Conservation (phyloP, 2,797 vertebrate species). For the Brachyalestes nurse region DNA sequence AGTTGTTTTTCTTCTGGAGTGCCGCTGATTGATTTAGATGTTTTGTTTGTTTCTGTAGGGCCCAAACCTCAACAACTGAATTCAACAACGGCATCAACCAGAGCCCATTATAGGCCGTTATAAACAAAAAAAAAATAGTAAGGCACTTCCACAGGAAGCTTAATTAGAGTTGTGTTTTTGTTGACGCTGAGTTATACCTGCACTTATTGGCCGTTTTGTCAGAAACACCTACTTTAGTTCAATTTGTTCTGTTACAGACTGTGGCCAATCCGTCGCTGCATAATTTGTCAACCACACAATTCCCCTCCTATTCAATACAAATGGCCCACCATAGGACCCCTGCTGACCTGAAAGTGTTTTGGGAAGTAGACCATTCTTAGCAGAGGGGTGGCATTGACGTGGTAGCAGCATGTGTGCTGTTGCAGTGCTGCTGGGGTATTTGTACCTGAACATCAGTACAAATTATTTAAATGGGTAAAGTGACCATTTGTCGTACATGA, state of each 20-base stretch:
- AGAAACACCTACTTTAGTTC: neutral
- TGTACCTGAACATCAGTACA: too few species aligned
- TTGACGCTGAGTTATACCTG: neutral
- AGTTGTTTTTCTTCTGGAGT: neutral
- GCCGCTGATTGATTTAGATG: constrained; percentile 29
- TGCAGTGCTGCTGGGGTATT: neutral
- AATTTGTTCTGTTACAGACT: neutral
- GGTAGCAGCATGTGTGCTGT: neutral
- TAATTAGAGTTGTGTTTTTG: neutral
- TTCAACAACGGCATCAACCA: constrained; percentile 27
- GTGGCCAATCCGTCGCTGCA: neutral
- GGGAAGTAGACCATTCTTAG: neutral
- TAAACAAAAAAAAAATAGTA: constrained; percentile 17
- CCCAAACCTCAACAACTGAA: neutral
- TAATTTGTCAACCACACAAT: neutral
- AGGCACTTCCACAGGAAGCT: neutral
- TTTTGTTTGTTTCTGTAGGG: constrained; percentile 17
- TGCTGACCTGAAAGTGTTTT: neutral
- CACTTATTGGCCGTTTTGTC: neutral
- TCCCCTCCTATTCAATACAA: neutral
- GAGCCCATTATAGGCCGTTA: neutral
- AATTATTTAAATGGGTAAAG: too few species aligned
- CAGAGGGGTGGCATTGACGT: neutral
- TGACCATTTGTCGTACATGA: too few species aligned
- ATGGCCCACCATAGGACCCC: neutral